Base-by-base conservation (phyloP, 2,888 invertebrate species). In the Drosophila quinaria region DNA sequence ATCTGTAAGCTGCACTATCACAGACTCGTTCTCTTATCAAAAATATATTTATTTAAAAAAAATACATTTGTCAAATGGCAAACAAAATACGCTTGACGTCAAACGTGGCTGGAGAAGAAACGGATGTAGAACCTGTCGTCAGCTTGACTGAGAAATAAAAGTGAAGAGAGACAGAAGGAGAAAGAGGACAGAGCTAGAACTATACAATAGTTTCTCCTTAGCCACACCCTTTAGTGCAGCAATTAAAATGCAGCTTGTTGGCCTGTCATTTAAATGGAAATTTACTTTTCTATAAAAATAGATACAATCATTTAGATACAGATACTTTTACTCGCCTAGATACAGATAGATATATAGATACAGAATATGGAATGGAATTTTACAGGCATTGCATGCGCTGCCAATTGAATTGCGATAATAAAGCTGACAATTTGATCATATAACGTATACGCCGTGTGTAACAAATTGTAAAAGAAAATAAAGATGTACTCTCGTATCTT, bases 381-480 rank as follows among this genome's bases (percentile, higher is more conserved):
- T 69, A 61, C 61, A 52, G 56, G 31, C 31, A 9, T 25, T 74
- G 55, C 60, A 69, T 74, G 55, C 44, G 58, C 42, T 52, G 41
- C 15, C 54, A 70, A 67, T 70, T 67, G 42, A 70, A 49, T 44
- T 60, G 39, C 56, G 56, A 49, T 56, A 49, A 70, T 58, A 22
- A 22, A 31, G 55, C 49, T 35, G 25, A 49, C 35, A 13, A 49
- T 59, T 22, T n/a, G 41, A 13, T 25, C 22, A 66, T 60, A 69
- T 81, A 74, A 64, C 87, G 80, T 70, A 89, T 84, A 84, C 84
- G 84, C 68, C 61, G 42, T 44, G 82, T 87, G 64, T 75, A 70
- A 87, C 70, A 60, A 70, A 77, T 64, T 44, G 33, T 49, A 52
- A 51, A 63, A 17, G 15, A 9, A 62, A 65, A 74, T 33, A 70